Percentiles rank a stretch among this genome's conserved stretches.
phyloP scores from a whole-genome alignment of 2,888 invertebrate genomes.

The Calameuta idolon region DNA sequence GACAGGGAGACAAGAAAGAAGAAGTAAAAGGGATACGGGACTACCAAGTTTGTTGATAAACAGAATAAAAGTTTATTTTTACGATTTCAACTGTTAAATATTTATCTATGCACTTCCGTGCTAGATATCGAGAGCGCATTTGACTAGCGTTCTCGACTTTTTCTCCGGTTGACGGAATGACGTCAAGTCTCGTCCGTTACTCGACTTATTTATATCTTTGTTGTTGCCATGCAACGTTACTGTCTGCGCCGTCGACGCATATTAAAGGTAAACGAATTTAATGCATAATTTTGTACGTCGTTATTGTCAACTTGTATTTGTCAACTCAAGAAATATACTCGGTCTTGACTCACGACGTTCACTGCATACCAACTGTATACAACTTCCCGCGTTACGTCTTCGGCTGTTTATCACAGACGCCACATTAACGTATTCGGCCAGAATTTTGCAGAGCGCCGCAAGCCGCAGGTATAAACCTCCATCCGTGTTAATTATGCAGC shows the following conservation, averaged over 20 bases:
- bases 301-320: background rate
- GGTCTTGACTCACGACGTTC: background rate
- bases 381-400: background rate
- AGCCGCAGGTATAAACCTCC: conserved; percentile 21
- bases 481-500: conserved; percentile 10
- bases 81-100: background rate
- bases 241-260: no score
- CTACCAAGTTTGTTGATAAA: background rate
- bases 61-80: background rate
- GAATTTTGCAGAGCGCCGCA: conserved; percentile 23
- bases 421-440: conserved; percentile 4
- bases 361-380: background rate
- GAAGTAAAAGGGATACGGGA: background rate
- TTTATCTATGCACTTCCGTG: background rate
- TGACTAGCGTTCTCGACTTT: background rate
- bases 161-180: background rate
- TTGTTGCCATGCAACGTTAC: background rate
- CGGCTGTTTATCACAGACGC: background rate
- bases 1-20: background rate
- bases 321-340: background rate
- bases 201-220: background rate
- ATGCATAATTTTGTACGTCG: background rate
- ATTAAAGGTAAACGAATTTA: background rate
- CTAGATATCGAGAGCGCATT: background rate
- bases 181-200: background rate